Evolutionary conservation across 1,140 invertebrate genomes (phyloP), one percentile per base, ranked within the genome.

Genomic region (Druon quercuslanigerum): DNA sequence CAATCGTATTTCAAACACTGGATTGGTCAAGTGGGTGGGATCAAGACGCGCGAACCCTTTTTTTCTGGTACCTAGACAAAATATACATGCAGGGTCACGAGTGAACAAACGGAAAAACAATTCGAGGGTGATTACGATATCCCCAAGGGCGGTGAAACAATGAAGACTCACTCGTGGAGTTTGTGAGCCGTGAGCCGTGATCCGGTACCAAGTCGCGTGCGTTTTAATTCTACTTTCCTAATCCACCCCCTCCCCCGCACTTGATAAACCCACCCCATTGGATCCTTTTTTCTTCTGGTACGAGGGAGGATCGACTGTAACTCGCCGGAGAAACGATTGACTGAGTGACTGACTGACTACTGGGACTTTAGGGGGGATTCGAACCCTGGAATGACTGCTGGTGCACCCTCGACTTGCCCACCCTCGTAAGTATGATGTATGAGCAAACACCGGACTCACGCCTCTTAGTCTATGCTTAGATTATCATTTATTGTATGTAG

Each of bases 191-290:
- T 81, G 72, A 72, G 66, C 74, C 75, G 56, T 81, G 72, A 83
- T 72, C 56, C 54, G 71, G 73, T 33, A 66, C 74, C 17, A 40
- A 78, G 77, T 84, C 84, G 84, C 83, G 85, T 87, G 84, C 83
- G 79, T 87, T 88, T 89, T 87, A 86, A 88, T 89, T 88, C 79
- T 78, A 73, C 77, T 84, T 79, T 84, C 79, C 50, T 84, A 79
- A 83, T 80, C 79, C 73, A 74, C 66, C 66, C 79, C 52, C 73
- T 74, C 51, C 17, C 51, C 46, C 2, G 56, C 54, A 51, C 72
- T 84, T 25, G 17, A 75, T 70, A 9, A 71, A 56, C 51, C 50
- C 73, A 74, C 71, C 56, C 50, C 72, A 57, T 72, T 75, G 71
- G 57, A 78, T 60, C 13, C 19, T 17, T 14, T 19, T 56, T 56